Percentiles rank a stretch among this genome's conserved stretches.
These are phyloP conservation scores for Allygus modestus DNA, from an alignment of 2,888 invertebrate genomes.

Conservation along the genomic window DNA sequence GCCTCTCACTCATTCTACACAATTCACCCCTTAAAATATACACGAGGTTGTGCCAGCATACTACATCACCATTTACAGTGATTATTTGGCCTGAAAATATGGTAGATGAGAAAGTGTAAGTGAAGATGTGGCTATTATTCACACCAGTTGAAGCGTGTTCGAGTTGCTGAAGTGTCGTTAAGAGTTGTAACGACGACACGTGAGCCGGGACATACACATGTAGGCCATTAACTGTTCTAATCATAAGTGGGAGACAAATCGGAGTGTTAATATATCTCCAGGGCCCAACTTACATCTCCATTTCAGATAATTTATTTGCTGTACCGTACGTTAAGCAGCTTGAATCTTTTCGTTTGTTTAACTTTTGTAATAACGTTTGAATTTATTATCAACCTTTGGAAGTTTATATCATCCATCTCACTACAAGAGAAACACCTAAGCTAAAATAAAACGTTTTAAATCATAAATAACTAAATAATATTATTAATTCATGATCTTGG, in stretches of 20 bases:
- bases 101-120: background rate
- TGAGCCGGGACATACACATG: background rate
- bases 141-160: background rate
- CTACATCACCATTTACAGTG: too few species aligned
- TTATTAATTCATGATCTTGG: too few species aligned
- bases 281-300: background rate
- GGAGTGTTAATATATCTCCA: background rate
- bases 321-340: background rate
- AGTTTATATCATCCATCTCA: too few species aligned
- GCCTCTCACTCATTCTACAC: too few species aligned
- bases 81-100: too few species aligned
- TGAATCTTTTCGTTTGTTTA: background rate
- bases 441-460: too few species aligned
- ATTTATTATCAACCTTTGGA: too few species aligned
- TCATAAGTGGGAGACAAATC: background rate
- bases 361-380: background rate
- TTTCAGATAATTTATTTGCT: background rate
- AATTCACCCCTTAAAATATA: too few species aligned
- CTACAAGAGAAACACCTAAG: too few species aligned
- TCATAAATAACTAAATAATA: too few species aligned
- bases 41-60: too few species aligned
- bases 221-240: background rate
- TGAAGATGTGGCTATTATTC: background rate
- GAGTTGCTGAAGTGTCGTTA: slow-evolving; percentile 19
- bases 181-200: slow-evolving; percentile 21